phyloP scores from a whole-genome alignment of 2,888 invertebrate species.

The Nomada ferruginata region DNA sequence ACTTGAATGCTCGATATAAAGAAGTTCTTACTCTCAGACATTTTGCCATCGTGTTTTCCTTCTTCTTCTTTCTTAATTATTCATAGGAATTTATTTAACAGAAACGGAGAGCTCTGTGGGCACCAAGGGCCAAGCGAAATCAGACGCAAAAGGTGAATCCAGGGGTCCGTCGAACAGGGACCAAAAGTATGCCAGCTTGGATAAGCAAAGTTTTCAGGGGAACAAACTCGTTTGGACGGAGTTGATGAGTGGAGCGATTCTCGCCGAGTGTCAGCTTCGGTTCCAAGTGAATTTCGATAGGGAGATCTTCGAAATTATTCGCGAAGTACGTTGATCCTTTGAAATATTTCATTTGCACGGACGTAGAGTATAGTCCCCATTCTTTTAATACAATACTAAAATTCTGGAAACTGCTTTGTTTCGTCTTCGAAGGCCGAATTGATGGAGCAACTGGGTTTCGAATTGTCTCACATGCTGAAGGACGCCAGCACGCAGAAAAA shows the following conservation, averaged over 20 bases:
- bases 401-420: background rate
- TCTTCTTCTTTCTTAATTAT: background rate
- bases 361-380: background rate
- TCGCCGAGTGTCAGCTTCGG: constrained; percentile 88
- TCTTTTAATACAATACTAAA: background rate
- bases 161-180: constrained; percentile 32
- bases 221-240: constrained; percentile 86
- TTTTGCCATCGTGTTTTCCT: background rate
- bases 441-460: constrained; percentile 89
- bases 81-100: background rate
- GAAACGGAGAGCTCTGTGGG: constrained; percentile 43
- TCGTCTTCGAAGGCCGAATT: constrained; percentile 86
- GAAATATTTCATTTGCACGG: no score
- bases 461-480: constrained; percentile 85
- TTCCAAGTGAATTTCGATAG: constrained; percentile 89
- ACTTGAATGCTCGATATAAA: background rate
- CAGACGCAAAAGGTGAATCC: constrained; percentile 2
- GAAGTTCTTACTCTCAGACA: background rate
- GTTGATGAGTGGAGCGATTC: constrained; percentile 88
- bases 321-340: constrained; percentile 84
- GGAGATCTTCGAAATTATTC: constrained; percentile 88
- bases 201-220: constrained; percentile 21
- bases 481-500: constrained; percentile 87
- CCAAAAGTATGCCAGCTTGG: constrained; percentile 11
- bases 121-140: background rate